Evolutionary conservation across 2,888 invertebrate species (phyloP).

Genomic region (Calliphora vomitoria): DNA sequence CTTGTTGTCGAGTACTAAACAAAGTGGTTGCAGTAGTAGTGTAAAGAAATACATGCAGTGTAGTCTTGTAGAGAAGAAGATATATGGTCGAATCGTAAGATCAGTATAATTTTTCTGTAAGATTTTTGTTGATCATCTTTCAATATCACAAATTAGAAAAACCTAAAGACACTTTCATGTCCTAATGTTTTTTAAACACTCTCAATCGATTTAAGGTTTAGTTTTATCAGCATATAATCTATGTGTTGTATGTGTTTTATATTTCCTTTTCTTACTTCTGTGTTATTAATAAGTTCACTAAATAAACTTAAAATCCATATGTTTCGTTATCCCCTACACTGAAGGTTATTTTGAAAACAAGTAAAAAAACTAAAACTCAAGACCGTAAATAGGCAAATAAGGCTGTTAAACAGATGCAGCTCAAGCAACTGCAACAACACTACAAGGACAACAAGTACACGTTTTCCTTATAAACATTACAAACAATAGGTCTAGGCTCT

Average conservation of each 20-base stretch:
- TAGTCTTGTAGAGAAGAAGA: not conserved
- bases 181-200: no score
- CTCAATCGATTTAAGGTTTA: no score
- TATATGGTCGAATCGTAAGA: not conserved
- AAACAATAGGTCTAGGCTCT: conserved; percentile 56
- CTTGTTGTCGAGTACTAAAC: not conserved
- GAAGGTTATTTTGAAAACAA: not conserved
- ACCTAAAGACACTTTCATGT: no score
- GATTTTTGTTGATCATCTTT: no score
- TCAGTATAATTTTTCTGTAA: not conserved
- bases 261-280: no score
- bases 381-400: conserved; percentile 71
- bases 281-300: no score
- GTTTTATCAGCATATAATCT: no score
- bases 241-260: no score
- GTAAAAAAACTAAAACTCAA: conserved; percentile 4
- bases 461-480: not conserved
- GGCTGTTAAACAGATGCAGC: conserved; percentile 61
- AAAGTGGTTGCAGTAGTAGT: not conserved
- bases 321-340: not conserved
- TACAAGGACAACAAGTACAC: not conserved
- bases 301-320: no score
- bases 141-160: no score
- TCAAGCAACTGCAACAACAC: not conserved
- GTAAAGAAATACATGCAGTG: not conserved